phyloP scores from a whole-genome alignment of 1,140 invertebrate species.

The Leptopilina boulardi region DNA sequence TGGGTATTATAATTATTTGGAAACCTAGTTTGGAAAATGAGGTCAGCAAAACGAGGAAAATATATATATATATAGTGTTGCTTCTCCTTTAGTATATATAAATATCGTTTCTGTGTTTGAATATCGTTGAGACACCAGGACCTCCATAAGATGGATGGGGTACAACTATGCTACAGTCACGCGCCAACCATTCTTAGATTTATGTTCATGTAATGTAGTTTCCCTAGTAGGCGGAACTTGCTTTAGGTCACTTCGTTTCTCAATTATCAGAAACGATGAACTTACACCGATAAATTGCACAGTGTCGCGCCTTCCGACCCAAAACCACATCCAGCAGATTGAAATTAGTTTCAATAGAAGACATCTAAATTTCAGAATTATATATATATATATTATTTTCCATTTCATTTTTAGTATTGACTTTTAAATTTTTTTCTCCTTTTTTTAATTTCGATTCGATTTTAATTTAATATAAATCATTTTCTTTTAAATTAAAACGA shows the following conservation, averaged over 20 bases:
- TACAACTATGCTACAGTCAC: slow-evolving; percentile 57
- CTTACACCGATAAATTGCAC: slow-evolving; percentile 8
- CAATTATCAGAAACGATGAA: slow-evolving; percentile 28
- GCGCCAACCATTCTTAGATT: slow-evolving; percentile 51
- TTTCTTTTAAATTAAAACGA: too few species aligned
- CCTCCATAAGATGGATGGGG: slow-evolving; percentile 49
- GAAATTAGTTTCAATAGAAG: slow-evolving; percentile 17
- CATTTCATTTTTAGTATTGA: too few species aligned
- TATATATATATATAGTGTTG: neutral
- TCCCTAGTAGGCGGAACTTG: slow-evolving; percentile 15
- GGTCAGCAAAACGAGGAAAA: neutral
- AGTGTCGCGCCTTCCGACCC: slow-evolving; percentile 5
- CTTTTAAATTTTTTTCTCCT: too few species aligned
- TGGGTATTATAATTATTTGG: too few species aligned
- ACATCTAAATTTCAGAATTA: neutral
- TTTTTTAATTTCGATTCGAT: too few species aligned
- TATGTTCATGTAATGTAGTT: slow-evolving; percentile 23
- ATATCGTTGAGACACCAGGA: neutral
- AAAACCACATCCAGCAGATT: slow-evolving; percentile 11
- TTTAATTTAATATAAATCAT: too few species aligned
- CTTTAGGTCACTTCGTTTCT: slow-evolving; percentile 24
- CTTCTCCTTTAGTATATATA: neutral
- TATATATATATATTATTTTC: too few species aligned
- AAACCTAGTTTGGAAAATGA: neutral
- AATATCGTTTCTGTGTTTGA: neutral